These are phyloP conservation scores for Luidia sarsii DNA, from an alignment of 53 echinoderm and acorn worm genomes.

Conservation along the genomic window DNA sequence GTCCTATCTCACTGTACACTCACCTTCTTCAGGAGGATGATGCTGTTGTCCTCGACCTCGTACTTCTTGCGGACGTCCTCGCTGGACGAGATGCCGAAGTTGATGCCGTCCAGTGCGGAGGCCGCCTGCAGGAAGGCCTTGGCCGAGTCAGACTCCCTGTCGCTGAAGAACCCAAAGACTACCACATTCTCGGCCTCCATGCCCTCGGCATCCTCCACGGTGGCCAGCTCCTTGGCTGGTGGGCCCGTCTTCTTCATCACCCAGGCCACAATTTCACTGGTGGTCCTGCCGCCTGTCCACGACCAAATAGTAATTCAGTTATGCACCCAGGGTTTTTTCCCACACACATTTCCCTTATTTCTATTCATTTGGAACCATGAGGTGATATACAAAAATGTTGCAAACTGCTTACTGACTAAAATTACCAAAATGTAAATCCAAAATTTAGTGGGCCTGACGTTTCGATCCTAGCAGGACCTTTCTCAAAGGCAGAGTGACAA, in stretches of 20 bases:
- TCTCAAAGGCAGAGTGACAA: too few species aligned
- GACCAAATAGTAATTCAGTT: too few species aligned
- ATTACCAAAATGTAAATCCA: too few species aligned
- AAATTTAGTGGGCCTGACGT: too few species aligned
- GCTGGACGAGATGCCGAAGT: conserved; percentile 76
- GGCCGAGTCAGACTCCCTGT: conserved; percentile 64
- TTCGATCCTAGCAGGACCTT: too few species aligned
- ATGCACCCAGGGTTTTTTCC: too few species aligned
- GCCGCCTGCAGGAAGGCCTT: conserved; percentile 71
- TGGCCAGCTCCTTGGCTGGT: conserved; percentile 61
- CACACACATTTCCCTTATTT: too few species aligned
- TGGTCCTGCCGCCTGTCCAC: conserved; percentile 76
- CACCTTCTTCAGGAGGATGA: conserved; percentile 89
- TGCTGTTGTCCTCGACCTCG: conserved; percentile 55
- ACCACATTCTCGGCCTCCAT: conserved; percentile 65
- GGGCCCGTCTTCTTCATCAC: conserved; percentile 95
- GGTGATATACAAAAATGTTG: too few species aligned
- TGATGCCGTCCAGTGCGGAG: conserved; percentile 56
- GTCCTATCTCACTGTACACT: too few species aligned
- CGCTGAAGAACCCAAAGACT: conserved; percentile 91
- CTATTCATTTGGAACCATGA: too few species aligned
- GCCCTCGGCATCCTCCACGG: conserved; percentile 55
- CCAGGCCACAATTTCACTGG: conserved; percentile 76
- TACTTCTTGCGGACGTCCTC: conserved; percentile 70
- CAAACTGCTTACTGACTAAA: too few species aligned